Evolutionary conservation across 1,140 invertebrate genomes (phyloP).

Genomic region (Atta cephalotes): DNA sequence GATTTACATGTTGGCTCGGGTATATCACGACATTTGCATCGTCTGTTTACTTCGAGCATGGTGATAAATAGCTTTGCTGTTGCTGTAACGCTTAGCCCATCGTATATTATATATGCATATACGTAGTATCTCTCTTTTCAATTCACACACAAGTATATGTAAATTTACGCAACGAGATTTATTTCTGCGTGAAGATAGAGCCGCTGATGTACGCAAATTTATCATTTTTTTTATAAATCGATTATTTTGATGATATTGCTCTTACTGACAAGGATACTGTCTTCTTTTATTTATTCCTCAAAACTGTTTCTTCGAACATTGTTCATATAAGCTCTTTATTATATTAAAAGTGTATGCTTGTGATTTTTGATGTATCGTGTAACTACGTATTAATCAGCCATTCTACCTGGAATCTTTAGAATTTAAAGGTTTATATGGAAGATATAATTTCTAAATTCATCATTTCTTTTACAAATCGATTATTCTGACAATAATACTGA

Average conservation of each 20-base stretch:
- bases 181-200: conserved; percentile 45
- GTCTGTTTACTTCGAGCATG: conserved; percentile 57
- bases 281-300: neutral
- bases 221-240: conserved; percentile 33
- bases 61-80: conserved; percentile 55
- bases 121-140: conserved; percentile 40
- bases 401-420: neutral
- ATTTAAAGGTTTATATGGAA: neutral
- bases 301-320: neutral
- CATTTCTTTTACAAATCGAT: conserved; percentile 35
- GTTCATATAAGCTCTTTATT: neutral
- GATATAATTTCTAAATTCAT: conserved; percentile 1
- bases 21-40: conserved; percentile 62
- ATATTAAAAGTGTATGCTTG: neutral
- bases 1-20: conserved; percentile 60
- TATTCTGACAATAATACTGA: conserved; percentile 21
- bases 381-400: neutral
- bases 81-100: conserved; percentile 41
- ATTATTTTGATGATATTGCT: conserved; percentile 44
- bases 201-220: conserved; percentile 17
- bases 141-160: conserved; percentile 54
- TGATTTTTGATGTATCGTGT: neutral
- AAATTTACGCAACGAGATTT: conserved; percentile 51
- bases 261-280: neutral
- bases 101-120: neutral